Evolutionary conservation across 2,888 invertebrate genomes (phyloP), one percentile per base, ranked within the genome.

Genomic region (Spatulosminthurus flaviceps): DNA sequence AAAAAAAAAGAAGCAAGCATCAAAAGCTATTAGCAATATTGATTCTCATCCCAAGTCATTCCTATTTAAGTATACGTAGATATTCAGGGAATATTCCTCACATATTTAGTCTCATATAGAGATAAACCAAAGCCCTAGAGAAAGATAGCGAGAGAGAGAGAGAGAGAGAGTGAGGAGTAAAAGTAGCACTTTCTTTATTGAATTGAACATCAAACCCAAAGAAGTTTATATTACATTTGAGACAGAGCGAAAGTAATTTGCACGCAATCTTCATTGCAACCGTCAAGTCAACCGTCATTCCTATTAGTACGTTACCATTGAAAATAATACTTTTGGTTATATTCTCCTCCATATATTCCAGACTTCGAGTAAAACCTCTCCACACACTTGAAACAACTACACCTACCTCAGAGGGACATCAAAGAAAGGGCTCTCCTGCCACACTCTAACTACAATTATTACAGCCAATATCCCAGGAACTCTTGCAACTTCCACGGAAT

Each of bases 11-110:
- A 71, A 9, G 24, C 24, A 71, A n/a, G 42, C 51, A 72, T 43
- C 43, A 11, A 41, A 43, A 61, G 75, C 75, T 75, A 75, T 75
- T 75, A 75, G 61, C 75, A 66, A 66, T 75, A 75, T 75, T 75
- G 75, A 75, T 75, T 73, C 75, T 29, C 75, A 64, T 75, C 75
- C 34, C 34, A 11, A 64, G 24, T 64, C 64, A 22, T 21, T 21
- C 64, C 34, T 60, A 2, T 60, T 4, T 60, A 60, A 5, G 4
- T 16, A 16, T 60, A 13, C 21, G 16, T 16, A 60, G 4, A 60
- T 13, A 60, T 60, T 5, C 21, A 60, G 60, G 16, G 21, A 60
- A 13, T 4, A 60, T n/a, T n/a, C n/a, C n/a, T n/a, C n/a, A n/a
- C n/a, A n/a, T n/a, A n/a, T n/a, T n/a, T n/a, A n/a, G n/a, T n/a